A percentile compares a stretch with the other conserved stretches of the same genome.
These are phyloP conservation scores for Dascyllus trimaculatus DNA, from an alignment of 2,113 vertebrate species.

Conservation along the genomic window DNA sequence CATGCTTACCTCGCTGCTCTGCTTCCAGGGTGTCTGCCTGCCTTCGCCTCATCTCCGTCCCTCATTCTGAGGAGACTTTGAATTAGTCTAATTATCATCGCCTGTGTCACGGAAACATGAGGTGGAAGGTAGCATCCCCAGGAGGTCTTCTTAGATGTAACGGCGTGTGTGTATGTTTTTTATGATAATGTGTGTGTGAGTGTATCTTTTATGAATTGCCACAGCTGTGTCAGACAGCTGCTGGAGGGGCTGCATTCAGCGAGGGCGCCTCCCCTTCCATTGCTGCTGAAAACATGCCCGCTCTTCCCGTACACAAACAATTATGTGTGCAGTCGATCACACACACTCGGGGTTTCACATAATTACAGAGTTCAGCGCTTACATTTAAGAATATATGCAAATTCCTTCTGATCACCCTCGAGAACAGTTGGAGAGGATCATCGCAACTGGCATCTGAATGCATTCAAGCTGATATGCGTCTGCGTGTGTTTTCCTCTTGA, in stretches of 20 bases:
- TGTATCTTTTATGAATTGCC: conserved; percentile 76
- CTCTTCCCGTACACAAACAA: conserved; percentile 62
- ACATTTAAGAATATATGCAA: conserved; percentile 75
- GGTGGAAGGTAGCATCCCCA: conserved; percentile 71
- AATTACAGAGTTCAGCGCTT: conserved; percentile 78
- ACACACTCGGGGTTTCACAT: conserved; percentile 63
- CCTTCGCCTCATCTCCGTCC: conserved; percentile 53
- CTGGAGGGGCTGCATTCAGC: conserved; percentile 67
- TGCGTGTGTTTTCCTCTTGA: conserved; percentile 33
- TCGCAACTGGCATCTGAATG: conserved; percentile 16
- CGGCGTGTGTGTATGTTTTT: conserved; percentile 29
- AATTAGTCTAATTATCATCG: conserved; percentile 80
- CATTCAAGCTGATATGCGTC: conserved; percentile 10
- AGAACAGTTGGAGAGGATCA: conserved; percentile 59
- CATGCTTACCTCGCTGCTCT: conserved; percentile 26
- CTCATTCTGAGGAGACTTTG: conserved; percentile 75
- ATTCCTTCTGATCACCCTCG: conserved; percentile 61
- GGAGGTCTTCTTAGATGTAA: conserved; percentile 53
- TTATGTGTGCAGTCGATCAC: conserved; percentile 50
- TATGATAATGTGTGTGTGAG: conserved; percentile 48
- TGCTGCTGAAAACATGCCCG: conserved; percentile 60
- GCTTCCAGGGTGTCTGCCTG: conserved; percentile 51
- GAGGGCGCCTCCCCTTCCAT: conserved; percentile 53
- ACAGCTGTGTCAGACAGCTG: conserved; percentile 81
- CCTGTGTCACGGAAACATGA: conserved; percentile 77